phyloP scores from a whole-genome alignment of 2,797 vertebrate genomes.

The Enteromius viviparus region DNA sequence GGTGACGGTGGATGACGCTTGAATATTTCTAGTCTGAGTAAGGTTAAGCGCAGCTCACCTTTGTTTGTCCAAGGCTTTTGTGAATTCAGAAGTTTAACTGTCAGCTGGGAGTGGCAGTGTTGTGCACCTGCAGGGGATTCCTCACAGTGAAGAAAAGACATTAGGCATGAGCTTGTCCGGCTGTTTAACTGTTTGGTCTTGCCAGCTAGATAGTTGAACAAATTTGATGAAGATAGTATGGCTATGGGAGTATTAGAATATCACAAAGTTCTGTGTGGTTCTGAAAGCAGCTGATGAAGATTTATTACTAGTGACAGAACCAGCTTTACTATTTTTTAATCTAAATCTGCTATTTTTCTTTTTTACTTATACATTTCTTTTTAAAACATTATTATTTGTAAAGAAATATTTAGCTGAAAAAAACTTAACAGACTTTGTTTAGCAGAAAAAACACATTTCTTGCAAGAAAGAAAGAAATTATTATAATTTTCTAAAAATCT shows the following conservation, averaged over 20 bases:
- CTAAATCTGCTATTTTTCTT: no score
- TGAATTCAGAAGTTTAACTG: conserved; percentile 33
- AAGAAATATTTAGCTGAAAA: background rate
- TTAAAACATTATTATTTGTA: background rate
- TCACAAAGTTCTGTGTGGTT: background rate
- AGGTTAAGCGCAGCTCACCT: conserved; percentile 46
- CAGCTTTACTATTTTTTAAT: no score
- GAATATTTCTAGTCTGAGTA: background rate
- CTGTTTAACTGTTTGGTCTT: background rate
- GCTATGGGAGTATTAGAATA: background rate
- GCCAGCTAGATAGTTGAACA: background rate
- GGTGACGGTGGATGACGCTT: background rate
- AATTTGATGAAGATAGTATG: background rate
- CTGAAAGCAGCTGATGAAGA: no score
- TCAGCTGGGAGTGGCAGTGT: conserved; percentile 53
- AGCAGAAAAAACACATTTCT: background rate
- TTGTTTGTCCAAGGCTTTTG: conserved; percentile 35
- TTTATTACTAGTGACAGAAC: no score
- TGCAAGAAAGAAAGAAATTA: background rate
- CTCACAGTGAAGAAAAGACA: conserved; percentile 23
- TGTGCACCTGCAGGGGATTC: background rate
- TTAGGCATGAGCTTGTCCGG: background rate
- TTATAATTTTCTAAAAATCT: background rate
- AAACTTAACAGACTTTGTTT: background rate
- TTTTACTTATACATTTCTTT: background rate